Conservation (phyloP, 1,140 invertebrate species). For the Drosophila sulfurigaster region DNA sequence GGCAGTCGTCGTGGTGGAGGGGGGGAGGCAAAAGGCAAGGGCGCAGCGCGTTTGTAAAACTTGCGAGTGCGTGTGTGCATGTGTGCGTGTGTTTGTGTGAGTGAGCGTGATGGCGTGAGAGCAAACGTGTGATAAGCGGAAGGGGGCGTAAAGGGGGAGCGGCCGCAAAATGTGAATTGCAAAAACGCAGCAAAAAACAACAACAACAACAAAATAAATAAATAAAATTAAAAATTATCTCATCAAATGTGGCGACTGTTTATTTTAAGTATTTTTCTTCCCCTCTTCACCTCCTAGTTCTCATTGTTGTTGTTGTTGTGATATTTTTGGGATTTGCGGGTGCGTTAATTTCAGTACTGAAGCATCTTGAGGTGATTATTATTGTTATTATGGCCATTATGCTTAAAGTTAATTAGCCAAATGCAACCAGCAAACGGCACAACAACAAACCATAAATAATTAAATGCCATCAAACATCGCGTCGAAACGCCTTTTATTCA, state of each 20-base stretch:
- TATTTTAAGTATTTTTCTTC: conserved; percentile 43
- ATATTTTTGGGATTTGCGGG: conserved; percentile 37
- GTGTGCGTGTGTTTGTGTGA: neutral
- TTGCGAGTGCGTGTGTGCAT: conserved; percentile 43
- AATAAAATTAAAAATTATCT: conserved; percentile 78
- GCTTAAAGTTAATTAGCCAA: conserved; percentile 34
- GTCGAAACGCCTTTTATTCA: conserved; percentile 31
- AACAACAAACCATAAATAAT: conserved; percentile 42
- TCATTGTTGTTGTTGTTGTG: conserved; percentile 3
- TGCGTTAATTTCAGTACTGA: conserved; percentile 55
- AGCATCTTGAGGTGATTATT: conserved; percentile 28
- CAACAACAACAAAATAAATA: conserved; percentile 52
- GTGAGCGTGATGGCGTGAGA: conserved; percentile 7
- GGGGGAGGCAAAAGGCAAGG: conserved; percentile 37
- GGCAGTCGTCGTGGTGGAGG: neutral
- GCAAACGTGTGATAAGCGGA: conserved; percentile 12
- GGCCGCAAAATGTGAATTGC: conserved; percentile 59
- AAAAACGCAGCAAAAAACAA: conserved; percentile 61
- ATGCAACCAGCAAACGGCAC: conserved; percentile 23
- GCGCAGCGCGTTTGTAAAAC: conserved; percentile 53
- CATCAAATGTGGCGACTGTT: conserved; percentile 58
- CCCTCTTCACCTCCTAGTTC: neutral
- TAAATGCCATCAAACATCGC: conserved; percentile 38
- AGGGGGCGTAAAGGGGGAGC: conserved; percentile 7
- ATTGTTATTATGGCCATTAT: conserved; percentile 32